Percentiles rank a stretch among this genome's conserved stretches.
Conservation (phyloP, 92 coral and sea anemone genomes). For the Palythoa grandis region DNA sequence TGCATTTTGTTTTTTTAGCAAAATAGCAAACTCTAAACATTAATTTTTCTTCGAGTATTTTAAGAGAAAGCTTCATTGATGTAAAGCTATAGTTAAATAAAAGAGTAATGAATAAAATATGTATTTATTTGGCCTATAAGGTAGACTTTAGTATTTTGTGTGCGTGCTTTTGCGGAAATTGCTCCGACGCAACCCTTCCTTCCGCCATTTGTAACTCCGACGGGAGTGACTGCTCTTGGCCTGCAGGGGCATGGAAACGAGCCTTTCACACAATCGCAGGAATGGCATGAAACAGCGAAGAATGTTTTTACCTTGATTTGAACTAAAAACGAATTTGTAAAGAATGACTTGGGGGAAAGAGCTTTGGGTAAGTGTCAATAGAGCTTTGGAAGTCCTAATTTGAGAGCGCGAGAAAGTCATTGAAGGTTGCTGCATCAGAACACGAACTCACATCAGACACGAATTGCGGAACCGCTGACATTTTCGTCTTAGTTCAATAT, state of each 20-base stretch:
- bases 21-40: background rate
- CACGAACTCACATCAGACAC: slow-evolving; percentile 16
- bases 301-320: slow-evolving; percentile 38
- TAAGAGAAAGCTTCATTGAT: background rate
- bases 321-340: background rate
- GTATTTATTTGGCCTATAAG: background rate
- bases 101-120: background rate
- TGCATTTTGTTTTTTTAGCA: background rate
- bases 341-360: slow-evolving; percentile 98
- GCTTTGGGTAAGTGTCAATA: slow-evolving; percentile 81
- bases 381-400: slow-evolving; percentile 18
- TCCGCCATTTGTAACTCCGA: slow-evolving; percentile 12
- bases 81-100: background rate
- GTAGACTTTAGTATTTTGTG: background rate
- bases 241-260: slow-evolving; percentile 46
- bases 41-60: background rate
- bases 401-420: background rate
- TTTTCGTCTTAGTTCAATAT: background rate
- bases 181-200: slow-evolving; percentile 39
- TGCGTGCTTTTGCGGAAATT: slow-evolving; percentile 1
- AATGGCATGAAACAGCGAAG: slow-evolving; percentile 15
- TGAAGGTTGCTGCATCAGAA: slow-evolving; percentile 10
- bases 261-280: slow-evolving; percentile 8
- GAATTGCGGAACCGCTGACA: slow-evolving; percentile 7
- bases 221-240: slow-evolving; percentile 28